Evolutionary conservation across 2,113 vertebrate genomes (phyloP).

Genomic region (Strix aluco): DNA sequence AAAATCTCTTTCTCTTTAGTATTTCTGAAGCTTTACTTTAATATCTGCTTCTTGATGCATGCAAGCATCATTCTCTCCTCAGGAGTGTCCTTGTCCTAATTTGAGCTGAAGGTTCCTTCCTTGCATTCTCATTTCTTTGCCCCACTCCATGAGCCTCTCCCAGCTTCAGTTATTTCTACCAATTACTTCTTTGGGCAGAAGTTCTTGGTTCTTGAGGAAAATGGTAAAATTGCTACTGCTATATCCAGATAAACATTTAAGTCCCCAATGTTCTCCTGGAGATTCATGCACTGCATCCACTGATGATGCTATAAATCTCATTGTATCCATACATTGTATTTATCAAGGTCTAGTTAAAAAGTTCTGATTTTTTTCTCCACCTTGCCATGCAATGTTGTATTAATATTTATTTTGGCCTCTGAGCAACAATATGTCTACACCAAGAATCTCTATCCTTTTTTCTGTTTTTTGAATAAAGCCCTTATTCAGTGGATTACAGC

Average conservation of each 20-base stretch:
- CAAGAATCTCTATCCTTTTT: not conserved
- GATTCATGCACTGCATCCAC: not conserved
- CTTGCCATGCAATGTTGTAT: not conserved
- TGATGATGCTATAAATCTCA: not conserved
- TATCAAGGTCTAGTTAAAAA: not conserved
- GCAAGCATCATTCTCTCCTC: not conserved
- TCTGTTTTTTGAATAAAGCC: not conserved
- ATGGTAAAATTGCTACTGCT: not conserved
- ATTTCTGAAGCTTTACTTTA: not conserved
- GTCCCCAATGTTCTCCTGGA: not conserved
- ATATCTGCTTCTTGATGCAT: not conserved
- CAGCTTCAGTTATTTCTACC: not conserved
- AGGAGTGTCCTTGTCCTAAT: not conserved
- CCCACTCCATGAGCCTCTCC: not conserved
- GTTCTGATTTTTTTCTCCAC: not conserved
- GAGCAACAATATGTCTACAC: not conserved
- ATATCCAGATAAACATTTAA: not conserved
- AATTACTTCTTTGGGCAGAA: not conserved
- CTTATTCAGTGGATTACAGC: not conserved
- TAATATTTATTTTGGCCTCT: not conserved
- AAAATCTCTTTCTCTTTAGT: not conserved
- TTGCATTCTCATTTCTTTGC: not conserved
- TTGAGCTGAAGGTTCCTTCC: not conserved
- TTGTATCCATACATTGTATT: not conserved
- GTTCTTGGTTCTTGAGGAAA: not conserved